Base-by-base conservation (phyloP, 2,797 vertebrate genomes). In the Hyperoplus immaculatus region DNA sequence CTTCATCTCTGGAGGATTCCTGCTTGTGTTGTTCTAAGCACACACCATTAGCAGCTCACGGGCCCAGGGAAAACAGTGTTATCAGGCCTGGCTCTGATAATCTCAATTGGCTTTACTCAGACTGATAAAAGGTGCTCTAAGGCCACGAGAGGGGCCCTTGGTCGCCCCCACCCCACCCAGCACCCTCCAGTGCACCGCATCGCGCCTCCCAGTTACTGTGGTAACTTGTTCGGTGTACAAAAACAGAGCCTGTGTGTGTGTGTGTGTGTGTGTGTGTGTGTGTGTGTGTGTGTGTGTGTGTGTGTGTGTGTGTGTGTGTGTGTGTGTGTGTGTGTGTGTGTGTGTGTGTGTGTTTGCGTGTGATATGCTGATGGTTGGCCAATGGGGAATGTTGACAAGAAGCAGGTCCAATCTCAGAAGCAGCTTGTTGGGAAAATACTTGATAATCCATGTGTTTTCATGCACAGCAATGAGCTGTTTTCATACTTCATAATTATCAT, bases 91-190 rank as follows among this genome's bases (percentile, higher is more conserved):
- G 92, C 94, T 90, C 94, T 93, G 94, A 95, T 96, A 97, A 96
- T 97, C 96, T 97, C 96, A 94, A 94, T 95, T 95, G 95, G 94
- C 95, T 96, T 96, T 96, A 95, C 95, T 96, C 95, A 79, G 94
- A 89, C 95, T 96, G 96, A 96, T 96, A 97, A 97, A 96, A 96
- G 92, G 91, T 88, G 43, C 75, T 87, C 92, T 91, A 86, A 95
- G 93, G 91, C 83, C 93, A 93, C 88, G 43, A 91, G 77, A 87
- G 91, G 92, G 92, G 92, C 91, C 87, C 86, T 84, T 66, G 90
- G 91, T 93, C 93, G 87, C 63, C 88, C 77, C 83, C 69, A 39
- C 29, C 29, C 29, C 29, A 1, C 29, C 21, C 21, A 21, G 16
- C 75, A 64, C 81, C 78, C 63, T 76, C 50, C 45, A 65, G 46